Evolutionary conservation across 2,888 invertebrate species (phyloP).

Genomic region (Clanis bilineata): DNA sequence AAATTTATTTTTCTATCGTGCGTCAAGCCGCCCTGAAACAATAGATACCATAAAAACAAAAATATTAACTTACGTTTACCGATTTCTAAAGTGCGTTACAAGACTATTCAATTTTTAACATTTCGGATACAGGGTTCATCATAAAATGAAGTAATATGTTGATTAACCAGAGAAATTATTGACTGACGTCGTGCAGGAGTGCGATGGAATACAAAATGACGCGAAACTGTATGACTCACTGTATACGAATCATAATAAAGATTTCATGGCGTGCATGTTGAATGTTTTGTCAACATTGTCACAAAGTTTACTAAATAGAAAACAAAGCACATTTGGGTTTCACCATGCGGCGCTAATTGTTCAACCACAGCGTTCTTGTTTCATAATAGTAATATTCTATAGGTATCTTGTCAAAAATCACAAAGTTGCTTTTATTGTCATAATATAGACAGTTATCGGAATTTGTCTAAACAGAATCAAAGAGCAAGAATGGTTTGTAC

Average conservation of each 20-base stretch:
- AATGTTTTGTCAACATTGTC: slow-evolving; percentile 11
- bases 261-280: background rate
- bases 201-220: too few relatives aligned
- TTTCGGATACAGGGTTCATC: too few relatives aligned
- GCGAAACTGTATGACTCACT: background rate
- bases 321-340: background rate
- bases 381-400: background rate
- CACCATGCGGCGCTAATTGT: background rate
- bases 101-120: background rate
- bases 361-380: background rate
- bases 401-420: background rate
- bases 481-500: too few relatives aligned
- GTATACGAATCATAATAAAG: background rate
- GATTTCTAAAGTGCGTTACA: background rate
- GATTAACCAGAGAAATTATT: too few relatives aligned
- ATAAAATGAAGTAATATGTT: too few relatives aligned
- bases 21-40: background rate
- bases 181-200: too few relatives aligned
- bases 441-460: background rate
- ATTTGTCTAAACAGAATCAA: background rate
- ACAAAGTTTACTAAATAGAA: background rate
- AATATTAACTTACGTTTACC: background rate
- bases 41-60: background rate
- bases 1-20: background rate
- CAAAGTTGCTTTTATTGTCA: background rate